Base-by-base conservation (phyloP, 2,113 vertebrate genomes). In the Siniperca knerii region DNA sequence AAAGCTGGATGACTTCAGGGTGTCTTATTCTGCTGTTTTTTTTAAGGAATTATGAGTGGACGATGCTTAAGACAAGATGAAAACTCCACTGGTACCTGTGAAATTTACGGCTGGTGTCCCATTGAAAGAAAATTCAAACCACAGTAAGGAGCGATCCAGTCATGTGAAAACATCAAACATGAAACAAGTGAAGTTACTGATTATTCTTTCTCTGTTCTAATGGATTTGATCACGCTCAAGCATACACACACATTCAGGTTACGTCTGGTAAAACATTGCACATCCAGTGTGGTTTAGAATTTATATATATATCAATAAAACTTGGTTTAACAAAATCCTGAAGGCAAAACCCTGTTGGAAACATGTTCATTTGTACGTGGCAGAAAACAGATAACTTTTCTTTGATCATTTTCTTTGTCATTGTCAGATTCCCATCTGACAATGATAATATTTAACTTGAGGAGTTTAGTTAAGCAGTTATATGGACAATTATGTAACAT, bases 41-140 rank as follows among this genome's bases (percentile, higher is more conserved):
- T 8, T 10, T 2, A 16, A 99, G 97, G 98, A 66, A 90, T 97
- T 77, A 98, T 93, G 94, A 99, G 95, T 3, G 96, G 98, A 21
- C 93, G 80, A 21, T 99, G 98, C 85, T 73, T 97, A 81, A 93
- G 50, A 85, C 77, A 78, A 20, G 58, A 91, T 54, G 42, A 42
- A 55, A 93, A 88, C 58, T 75, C 82, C n/a, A 95, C 46, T 29
- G 96, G 97, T 64, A 97, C 95, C 25, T 99, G 98, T 95, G 98
- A 99, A 95, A 96, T 99, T 80, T 93, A 96, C 3, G 96, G 96
- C 86, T 99, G 98, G 98, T 99, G 98, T 92, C 98, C 98, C 0
- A 87, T 97, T 90, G 97, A 99, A 92, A 88, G 44, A 69, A 11
- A 20, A 6, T 33, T 33, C 15, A 66, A 66, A 71, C 83, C 92